These are phyloP conservation scores for Phaethornis superciliosus DNA, from an alignment of 2,113 vertebrate genomes.

Conservation along the genomic window DNA sequence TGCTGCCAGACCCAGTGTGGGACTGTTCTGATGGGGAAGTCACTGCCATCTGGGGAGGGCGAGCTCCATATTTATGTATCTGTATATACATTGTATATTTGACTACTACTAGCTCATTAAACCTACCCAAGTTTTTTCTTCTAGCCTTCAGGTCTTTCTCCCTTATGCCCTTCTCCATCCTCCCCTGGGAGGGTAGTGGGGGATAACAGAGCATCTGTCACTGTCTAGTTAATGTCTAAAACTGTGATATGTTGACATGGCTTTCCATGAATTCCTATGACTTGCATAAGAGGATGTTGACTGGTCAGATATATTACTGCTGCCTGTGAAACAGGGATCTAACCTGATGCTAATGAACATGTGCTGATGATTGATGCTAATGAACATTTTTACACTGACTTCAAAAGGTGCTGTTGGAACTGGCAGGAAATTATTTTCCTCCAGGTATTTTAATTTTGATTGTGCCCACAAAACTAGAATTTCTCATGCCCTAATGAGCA, in stretches of 20 bases:
- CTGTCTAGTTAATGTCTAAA: too few species aligned
- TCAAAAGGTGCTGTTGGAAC: conserved; percentile 27
- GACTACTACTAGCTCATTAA: too few species aligned
- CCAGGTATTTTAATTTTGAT: not conserved
- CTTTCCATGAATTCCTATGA: not conserved
- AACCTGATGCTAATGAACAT: conserved; percentile 17
- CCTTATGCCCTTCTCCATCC: too few species aligned
- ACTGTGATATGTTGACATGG: not conserved
- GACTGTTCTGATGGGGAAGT: too few species aligned
- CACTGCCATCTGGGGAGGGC: too few species aligned
- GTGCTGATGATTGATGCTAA: not conserved
- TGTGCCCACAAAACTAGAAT: conserved; percentile 6
- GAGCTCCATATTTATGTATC: too few species aligned
- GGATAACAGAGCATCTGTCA: too few species aligned
- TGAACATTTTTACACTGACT: not conserved
- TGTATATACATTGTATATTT: too few species aligned
- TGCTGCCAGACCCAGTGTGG: too few species aligned
- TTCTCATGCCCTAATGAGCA: not conserved
- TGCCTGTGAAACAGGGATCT: not conserved
- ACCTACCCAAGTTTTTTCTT: too few species aligned
- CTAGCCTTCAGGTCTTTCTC: too few species aligned
- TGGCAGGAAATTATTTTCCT: conserved; percentile 30
- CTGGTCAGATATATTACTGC: not conserved
- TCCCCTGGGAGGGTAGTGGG: too few species aligned
- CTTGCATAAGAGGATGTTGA: conserved; percentile 3